Base-by-base conservation (phyloP, 2,888 invertebrate genomes). In the Hedya salicella region DNA sequence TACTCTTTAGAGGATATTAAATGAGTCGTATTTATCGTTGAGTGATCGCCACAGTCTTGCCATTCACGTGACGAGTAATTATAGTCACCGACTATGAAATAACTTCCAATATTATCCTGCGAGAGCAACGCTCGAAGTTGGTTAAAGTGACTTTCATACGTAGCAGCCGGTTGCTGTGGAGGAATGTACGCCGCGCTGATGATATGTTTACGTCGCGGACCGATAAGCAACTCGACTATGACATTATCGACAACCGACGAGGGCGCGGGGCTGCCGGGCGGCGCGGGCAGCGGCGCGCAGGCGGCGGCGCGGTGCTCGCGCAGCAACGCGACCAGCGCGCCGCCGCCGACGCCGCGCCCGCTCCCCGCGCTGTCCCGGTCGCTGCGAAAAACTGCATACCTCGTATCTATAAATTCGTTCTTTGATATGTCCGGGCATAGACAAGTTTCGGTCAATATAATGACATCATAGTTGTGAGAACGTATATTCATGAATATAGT, bases 281-380 rank as follows among this genome's bases (percentile, higher is more conserved):
- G 17, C 13, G 32, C 11, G 19, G 39, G 53, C 17, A 17, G 46
- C 9, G 52, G 52, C 19, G 39, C 39, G 19, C 19, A 39, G 13
- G 53, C 40, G 21, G 39, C 53, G 14, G 53, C 53, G 53, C 53
- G 40, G 53, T 19, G 53, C 40, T 17, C 1, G 40, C 53, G 39
- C 53, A 40, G 40, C 21, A 53, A 39, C 16, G 53, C 39, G 39
- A 48, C 48, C 13, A 48, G 21, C 21, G n/a, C 48, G 48, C 48
- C 48, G 48, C 48, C 48, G 21, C 48, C 39, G 40, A 53, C 19
- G 21, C 53, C 53, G 39, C 53, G 53, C 19, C 53, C 53, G 53
- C 40, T 19, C 13, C 53, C 53, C 53, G 53, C 53, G 21, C 40
- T 14, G 19, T 54, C 40, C 14, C 53, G 40, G 39, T 54, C 53